phyloP scores from a whole-genome alignment of 2,113 vertebrate genomes.

The Cyprinodon tularosa region DNA sequence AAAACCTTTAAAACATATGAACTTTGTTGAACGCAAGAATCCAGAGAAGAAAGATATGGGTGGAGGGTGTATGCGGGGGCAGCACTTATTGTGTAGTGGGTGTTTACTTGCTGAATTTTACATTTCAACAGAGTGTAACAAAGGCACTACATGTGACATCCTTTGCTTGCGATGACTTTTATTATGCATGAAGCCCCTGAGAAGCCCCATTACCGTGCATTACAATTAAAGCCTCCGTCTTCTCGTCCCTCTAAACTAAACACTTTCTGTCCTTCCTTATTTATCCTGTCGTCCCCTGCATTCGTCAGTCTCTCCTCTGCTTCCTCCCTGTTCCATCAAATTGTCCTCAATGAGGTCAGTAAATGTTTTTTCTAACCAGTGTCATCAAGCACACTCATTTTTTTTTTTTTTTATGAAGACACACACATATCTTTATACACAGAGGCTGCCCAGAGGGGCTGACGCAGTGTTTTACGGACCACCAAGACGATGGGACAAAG shows the following conservation, averaged over 20 bases:
- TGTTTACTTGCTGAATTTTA: background rate
- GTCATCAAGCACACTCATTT: background rate
- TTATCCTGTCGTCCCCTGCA: background rate
- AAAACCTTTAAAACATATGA: background rate
- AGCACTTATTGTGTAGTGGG: background rate
- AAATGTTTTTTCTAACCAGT: slow-evolving; percentile 23
- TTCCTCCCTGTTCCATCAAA: slow-evolving; percentile 7
- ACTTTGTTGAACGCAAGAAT: background rate
- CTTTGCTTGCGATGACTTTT: slow-evolving; percentile 22
- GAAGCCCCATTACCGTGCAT: slow-evolving; percentile 4
- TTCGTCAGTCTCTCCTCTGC: background rate
- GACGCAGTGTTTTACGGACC: slow-evolving; percentile 25
- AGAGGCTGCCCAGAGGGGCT: slow-evolving; percentile 29
- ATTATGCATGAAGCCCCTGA: slow-evolving; percentile 24
- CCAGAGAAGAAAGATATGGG: no score
- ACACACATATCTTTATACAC: background rate
- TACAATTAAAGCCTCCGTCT: slow-evolving; percentile 27
- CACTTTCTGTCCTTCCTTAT: slow-evolving; percentile 16
- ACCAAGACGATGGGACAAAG: slow-evolving; percentile 21
- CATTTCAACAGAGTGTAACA: slow-evolving; percentile 25
- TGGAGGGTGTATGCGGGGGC: background rate
- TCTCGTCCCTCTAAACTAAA: background rate
- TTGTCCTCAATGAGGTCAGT: slow-evolving; percentile 14
- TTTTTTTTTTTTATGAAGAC: no score
- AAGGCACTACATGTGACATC: background rate